Evolutionary conservation across 2,113 vertebrate species (phyloP).

Genomic region (Heterotilapia buettikoferi): DNA sequence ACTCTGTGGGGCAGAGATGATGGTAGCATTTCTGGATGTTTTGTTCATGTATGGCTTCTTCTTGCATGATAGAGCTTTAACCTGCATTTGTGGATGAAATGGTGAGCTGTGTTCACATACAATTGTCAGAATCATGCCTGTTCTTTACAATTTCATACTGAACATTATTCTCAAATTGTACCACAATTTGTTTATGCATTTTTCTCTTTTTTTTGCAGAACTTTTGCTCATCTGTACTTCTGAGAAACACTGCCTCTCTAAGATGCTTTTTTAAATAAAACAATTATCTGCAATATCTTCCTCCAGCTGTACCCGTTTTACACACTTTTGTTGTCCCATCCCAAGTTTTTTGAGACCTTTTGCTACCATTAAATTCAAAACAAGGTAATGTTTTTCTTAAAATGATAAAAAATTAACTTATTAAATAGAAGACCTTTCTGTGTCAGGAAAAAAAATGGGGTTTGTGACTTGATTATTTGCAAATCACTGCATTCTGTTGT

Average conservation of each 20-base stretch:
- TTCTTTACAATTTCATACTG: background rate
- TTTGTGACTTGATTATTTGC: background rate
- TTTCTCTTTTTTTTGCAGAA: background rate
- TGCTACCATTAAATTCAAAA: background rate
- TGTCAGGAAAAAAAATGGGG: background rate
- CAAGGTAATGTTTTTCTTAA: background rate
- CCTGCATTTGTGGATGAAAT: background rate
- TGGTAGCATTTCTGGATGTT: background rate
- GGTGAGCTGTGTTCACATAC: background rate
- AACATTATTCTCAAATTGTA: background rate
- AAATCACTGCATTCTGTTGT: background rate
- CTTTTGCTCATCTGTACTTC: background rate
- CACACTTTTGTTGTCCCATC: background rate
- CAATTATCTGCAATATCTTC: background rate
- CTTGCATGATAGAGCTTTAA: background rate
- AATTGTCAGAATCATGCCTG: fast-evolving
- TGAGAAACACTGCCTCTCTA: background rate
- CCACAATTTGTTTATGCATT: background rate
- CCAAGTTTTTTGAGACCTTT: background rate
- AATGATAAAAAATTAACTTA: background rate
- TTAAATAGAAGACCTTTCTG: background rate
- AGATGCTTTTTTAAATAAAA: background rate
- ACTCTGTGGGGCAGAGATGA: background rate
- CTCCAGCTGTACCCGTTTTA: background rate
- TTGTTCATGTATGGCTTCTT: background rate